Evolutionary conservation across 2,797 vertebrate genomes (phyloP).

Genomic region (Microchirus variegatus): DNA sequence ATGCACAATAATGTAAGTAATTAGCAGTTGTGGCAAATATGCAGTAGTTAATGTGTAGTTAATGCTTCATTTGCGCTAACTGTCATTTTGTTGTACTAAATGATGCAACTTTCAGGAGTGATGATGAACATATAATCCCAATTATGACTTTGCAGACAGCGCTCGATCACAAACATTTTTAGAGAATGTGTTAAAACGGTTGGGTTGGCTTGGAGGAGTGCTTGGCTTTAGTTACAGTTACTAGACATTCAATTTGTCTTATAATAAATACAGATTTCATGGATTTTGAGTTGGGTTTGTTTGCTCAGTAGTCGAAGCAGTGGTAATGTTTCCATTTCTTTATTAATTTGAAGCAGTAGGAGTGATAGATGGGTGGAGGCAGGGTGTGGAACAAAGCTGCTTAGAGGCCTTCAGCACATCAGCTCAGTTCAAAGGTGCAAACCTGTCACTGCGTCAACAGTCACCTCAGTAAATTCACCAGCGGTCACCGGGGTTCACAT

Average conservation of each 20-base stretch:
- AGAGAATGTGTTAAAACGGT: neutral
- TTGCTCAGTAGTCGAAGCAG: conserved; percentile 9
- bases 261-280: neutral
- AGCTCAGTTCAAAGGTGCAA: conserved; percentile 39
- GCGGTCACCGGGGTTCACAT: conserved; percentile 29
- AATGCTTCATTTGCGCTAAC: no score
- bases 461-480: conserved; percentile 57
- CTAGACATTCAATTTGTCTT: conserved; percentile 3
- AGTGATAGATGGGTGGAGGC: conserved; percentile 21
- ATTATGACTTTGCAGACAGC: neutral
- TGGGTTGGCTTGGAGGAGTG: neutral
- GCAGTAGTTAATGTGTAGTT: no score
- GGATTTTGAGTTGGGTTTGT: neutral
- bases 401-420: conserved; percentile 26
- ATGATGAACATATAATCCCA: neutral
- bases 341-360: conserved; percentile 18
- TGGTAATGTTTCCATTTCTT: conserved; percentile 12
- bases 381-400: conserved; percentile 22
- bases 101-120: neutral
- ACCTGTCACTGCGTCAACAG: conserved; percentile 53
- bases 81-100: neutral
- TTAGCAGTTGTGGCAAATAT: neutral
- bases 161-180: neutral
- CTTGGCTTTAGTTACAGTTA: neutral
- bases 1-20: neutral